Evolutionary conservation across 2,888 invertebrate species (phyloP), one percentile per base, ranked within the genome.

Genomic region (Podabrus alpinus): DNA sequence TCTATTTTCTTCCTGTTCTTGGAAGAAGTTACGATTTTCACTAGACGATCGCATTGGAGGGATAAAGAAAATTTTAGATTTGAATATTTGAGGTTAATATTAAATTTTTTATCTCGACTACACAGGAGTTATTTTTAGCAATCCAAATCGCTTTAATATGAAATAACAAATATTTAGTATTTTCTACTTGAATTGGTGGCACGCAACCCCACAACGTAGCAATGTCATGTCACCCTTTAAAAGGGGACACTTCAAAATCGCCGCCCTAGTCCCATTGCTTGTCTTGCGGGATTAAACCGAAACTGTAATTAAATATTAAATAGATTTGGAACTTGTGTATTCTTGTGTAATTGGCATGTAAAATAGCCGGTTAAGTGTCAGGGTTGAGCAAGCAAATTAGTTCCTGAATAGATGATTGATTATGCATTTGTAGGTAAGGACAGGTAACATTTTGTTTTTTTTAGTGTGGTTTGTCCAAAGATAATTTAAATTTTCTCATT

Each of bases 281-380:
- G 83, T 82, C 80, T 82, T 83, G 84, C 79, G 82, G 84, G 83
- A 84, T 86, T 85, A 84, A 82, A 82, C 80, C 79, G 80, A 83
- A 82, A 83, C 80, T 81, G 81, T 84, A 85, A 85, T 85, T 85
- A 85, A 86, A 85, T 85, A 85, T 85, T 85, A 83, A 86, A 84
- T 81, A 82, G 83, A 83, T 84, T 83, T 84, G 81, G 79, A 83
- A 83, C 82, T 83, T 83, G 80, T 82, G 82, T 83, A 81, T 82
- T 79, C 82, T 82, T 82, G 82, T 83, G 83, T 84, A 84, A 84
- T 83, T 84, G 83, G 80, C 81, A 81, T 82, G 81, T 80, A 81
- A 82, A 81, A 79, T 77, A 80, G 77, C 78, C 74, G 72, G 76
- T 75, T 77, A 75, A 78, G 79, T 76, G 80, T 74, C 75, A 73